phyloP scores from a whole-genome alignment of 2,888 invertebrate species.

The Eupithecia tripunctaria region DNA sequence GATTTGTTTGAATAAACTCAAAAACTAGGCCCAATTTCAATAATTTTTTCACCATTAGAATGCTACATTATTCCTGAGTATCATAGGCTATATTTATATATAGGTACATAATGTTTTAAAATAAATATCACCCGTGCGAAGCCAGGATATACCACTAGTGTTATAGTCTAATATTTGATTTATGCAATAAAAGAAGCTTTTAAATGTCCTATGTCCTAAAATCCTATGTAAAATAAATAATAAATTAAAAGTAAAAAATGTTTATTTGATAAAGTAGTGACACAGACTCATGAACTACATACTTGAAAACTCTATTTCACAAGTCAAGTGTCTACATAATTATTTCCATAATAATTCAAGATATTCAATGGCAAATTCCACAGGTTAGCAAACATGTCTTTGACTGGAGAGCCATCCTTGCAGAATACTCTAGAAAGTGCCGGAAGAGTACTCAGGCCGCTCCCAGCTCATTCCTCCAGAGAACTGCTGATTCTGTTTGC shows the following conservation, averaged over 20 bases:
- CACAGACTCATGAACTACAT: not conserved
- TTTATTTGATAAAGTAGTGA: not conserved
- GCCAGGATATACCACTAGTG: too few relatives aligned
- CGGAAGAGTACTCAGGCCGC: conserved; percentile 90
- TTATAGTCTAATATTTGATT: not conserved
- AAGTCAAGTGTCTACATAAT: not conserved
- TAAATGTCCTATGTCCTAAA: too few relatives aligned
- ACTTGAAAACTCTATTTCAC: not conserved
- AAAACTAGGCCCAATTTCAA: too few relatives aligned
- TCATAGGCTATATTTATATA: too few relatives aligned
- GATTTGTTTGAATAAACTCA: too few relatives aligned
- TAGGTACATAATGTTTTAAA: not conserved
- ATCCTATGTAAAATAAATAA: too few relatives aligned
- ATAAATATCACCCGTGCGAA: too few relatives aligned
- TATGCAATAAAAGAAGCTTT: not conserved
- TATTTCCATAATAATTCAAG: not conserved
- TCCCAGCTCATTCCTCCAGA: conserved; percentile 97
- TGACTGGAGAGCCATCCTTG: conserved; percentile 97
- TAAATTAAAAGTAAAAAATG: not conserved
- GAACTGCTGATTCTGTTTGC: conserved; percentile 97
- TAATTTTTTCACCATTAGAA: too few relatives aligned
- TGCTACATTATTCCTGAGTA: too few relatives aligned
- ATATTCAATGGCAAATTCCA: conserved; percentile 26
- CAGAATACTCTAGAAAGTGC: conserved; percentile 98
- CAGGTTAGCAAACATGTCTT: conserved; percentile 86